Base-by-base conservation (phyloP, 2,888 invertebrate species). In the Ceratothoa steindachneri region DNA sequence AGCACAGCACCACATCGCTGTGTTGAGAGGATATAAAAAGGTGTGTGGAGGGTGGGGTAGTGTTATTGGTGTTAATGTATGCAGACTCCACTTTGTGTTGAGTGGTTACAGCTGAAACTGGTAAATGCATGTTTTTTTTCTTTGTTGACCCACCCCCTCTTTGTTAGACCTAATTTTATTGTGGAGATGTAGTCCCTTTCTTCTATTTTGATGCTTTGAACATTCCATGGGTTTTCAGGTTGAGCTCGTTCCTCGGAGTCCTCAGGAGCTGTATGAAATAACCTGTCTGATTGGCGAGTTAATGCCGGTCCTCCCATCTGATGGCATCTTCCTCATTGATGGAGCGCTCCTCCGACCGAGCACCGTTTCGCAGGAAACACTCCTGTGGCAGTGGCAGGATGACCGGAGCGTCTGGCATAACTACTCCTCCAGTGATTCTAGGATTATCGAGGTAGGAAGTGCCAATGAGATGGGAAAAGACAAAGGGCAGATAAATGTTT, bases 331-430 rank as follows among this genome's bases (percentile, higher is more conserved):
- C 86, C 89, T 92, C 67, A 95, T 98, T 74, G 97, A 98, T 86
- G 88, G 90, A 66, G 88, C 95, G 82, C 87, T 97, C 76, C 80
- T 80, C 92, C 82, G 82, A 67, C 81, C 81, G 22, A 74, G 51
- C 52, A 19, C 27, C 22, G 19, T 15, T 4, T 67, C 89, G 5
- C 88, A 89, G 82, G 91, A 93, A 83, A 89, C 91, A 74, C 92
- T 95, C 1, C 90, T 92, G 81, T 98, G 98, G 98, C 96, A 97
- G 85, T 98, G 97, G 97, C 88, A 94, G 71, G 97, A 97, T 84
- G 97, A 97, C 85, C 89, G 95, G 83, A 95, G 93, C 82, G 85
- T 87, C 75, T 95, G 86, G 94, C 95, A 95, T 84, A 91, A 94
- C 4, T 98, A 97, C 85, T 93, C 94, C 55, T 89, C 91, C 81